These are phyloP conservation scores for Catostylus mosaicus DNA, from an alignment of 30 jellyfish, hydroid and myxozoan species.

Conservation along the genomic window DNA sequence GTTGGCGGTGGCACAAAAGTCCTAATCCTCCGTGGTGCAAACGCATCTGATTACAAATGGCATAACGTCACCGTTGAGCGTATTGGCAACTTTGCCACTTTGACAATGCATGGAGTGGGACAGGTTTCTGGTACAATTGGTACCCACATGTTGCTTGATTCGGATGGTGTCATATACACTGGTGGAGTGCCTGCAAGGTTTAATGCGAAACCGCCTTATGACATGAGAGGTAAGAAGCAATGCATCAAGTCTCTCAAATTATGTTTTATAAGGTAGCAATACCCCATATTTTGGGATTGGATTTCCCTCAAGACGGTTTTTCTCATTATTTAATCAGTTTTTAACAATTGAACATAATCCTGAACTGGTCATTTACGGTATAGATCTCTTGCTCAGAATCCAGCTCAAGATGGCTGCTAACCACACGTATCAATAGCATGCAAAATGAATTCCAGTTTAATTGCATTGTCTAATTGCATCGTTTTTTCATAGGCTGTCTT, in stretches of 20 bases:
- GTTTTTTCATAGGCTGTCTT: slow-evolving; percentile 76
- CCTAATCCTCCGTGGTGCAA: slow-evolving; percentile 73
- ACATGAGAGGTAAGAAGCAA: slow-evolving; percentile 89
- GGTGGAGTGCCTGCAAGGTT: slow-evolving; percentile 86
- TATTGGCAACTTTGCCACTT: slow-evolving; percentile 82
- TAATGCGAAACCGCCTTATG: slow-evolving; percentile 59
- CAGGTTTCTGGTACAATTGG: slow-evolving; percentile 83
- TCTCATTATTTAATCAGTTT: no score
- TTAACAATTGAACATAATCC: no score
- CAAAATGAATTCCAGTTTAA: no score
- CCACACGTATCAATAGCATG: no score
- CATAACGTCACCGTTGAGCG: slow-evolving; percentile 88
- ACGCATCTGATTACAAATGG: slow-evolving; percentile 84
- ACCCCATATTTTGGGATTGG: no score
- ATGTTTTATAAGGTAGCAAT: no score
- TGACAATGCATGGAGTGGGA: slow-evolving; percentile 78
- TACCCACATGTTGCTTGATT: slow-evolving; percentile 79
- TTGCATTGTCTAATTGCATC: not conserved
- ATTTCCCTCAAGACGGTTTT: no score
- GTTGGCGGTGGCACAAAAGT: slow-evolving; percentile 91
- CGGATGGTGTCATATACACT: slow-evolving; percentile 87
- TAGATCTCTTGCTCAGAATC: no score
- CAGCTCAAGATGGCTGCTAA: no score
- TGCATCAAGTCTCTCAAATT: no score
- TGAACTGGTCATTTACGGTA: no score